phyloP scores from a whole-genome alignment of 2,113 vertebrate genomes.

The Campylomormyrus tamandua region DNA sequence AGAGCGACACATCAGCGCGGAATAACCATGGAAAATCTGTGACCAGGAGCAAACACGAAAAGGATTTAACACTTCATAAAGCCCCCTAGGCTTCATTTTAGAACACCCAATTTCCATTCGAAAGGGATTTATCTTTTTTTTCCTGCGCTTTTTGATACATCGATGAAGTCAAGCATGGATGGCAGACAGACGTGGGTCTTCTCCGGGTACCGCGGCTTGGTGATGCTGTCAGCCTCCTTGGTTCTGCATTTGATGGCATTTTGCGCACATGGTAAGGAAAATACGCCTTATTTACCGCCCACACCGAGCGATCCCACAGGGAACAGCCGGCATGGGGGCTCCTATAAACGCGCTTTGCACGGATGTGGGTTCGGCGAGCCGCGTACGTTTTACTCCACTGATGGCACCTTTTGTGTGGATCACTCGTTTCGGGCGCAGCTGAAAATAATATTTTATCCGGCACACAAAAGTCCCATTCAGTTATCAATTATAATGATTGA shows the following conservation, averaged over 20 bases:
- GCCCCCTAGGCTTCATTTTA: slow-evolving; percentile 18
- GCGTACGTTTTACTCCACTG: not conserved
- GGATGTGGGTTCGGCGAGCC: slow-evolving; percentile 31
- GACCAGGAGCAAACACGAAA: slow-evolving; percentile 32
- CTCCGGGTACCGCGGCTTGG: slow-evolving; percentile 53
- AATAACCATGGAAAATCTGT: slow-evolving; percentile 54
- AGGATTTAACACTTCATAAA: slow-evolving; percentile 21
- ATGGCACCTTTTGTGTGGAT: not conserved
- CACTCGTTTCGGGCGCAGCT: not conserved
- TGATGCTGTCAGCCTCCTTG: slow-evolving; percentile 53
- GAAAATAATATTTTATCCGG: not conserved
- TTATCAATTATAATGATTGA: not conserved
- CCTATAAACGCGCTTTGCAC: not conserved
- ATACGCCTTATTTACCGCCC: not conserved
- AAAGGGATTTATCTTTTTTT: not conserved
- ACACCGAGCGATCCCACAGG: not conserved
- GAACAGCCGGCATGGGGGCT: not conserved
- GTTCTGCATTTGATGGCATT: slow-evolving; percentile 50
- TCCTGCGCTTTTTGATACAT: not conserved
- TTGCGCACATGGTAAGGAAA: slow-evolving; percentile 58
- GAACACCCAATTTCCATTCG: slow-evolving; percentile 13
- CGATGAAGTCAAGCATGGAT: slow-evolving; percentile 46
- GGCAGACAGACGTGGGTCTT: slow-evolving; percentile 40
- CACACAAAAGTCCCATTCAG: not conserved
- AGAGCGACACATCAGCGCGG: slow-evolving; percentile 21